phyloP scores from a whole-genome alignment of 2,797 vertebrate species.

The Florisuga fusca region DNA sequence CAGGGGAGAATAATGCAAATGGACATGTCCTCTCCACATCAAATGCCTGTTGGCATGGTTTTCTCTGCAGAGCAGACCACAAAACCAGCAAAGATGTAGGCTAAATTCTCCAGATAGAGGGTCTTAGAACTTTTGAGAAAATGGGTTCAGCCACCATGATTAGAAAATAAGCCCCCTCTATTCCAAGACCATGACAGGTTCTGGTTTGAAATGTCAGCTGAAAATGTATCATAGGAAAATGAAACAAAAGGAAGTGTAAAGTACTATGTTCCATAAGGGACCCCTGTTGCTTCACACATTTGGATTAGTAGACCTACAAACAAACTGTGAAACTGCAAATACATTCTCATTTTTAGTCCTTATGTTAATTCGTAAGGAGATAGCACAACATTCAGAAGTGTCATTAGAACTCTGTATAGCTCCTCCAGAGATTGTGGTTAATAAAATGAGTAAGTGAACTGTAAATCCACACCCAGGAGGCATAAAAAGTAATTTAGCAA shows the following conservation, averaged over 20 bases:
- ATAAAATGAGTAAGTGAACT: constrained; percentile 31
- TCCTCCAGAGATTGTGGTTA: constrained; percentile 35
- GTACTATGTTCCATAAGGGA: neutral
- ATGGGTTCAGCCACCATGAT: neutral
- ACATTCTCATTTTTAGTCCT: constrained; percentile 14
- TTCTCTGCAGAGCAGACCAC: neutral
- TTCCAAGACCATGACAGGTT: neutral
- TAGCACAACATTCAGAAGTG: constrained; percentile 2
- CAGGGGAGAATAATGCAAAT: neutral
- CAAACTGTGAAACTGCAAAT: constrained; percentile 7
- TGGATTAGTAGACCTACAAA: constrained; percentile 6
- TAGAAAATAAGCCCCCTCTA: neutral
- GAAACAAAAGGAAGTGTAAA: neutral
- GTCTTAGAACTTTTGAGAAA: neutral
- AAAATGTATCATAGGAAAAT: neutral
- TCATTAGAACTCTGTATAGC: neutral
- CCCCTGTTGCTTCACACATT: neutral
- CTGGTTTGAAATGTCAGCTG: neutral
- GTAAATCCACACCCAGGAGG: constrained; percentile 25
- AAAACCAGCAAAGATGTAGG: neutral
- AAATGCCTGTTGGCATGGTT: neutral
- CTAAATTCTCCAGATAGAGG: neutral
- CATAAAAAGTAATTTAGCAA: neutral
- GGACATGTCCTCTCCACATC: neutral
- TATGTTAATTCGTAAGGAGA: constrained; percentile 48